Evolutionary conservation across 2,888 invertebrate species (phyloP), one percentile per base, ranked within the genome.

Genomic region (Protonemura montana): DNA sequence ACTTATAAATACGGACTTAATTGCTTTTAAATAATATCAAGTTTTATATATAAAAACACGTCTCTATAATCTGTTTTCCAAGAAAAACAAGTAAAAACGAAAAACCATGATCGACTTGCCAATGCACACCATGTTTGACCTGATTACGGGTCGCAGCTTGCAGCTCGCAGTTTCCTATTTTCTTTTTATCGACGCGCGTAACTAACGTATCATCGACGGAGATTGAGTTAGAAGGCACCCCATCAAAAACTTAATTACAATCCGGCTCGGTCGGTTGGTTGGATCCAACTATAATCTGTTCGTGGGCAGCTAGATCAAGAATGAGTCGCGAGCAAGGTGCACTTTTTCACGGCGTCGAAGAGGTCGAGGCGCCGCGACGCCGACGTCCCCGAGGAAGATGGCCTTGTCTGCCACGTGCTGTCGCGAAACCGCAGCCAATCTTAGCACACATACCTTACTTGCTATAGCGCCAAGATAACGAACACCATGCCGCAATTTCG

Each of bases 241-340:
- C 76, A 84, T 84, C 84, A 84, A 84, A 84, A 84, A 84, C 76
- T 84, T 84, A 84, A 84, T 84, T 84, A 84, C 84, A 76, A 84
- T 76, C 84, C 42, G 26, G 84, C 59, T 59, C 76, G 84, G 76
- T 6, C 76, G 76, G 84, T 10, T 84, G 35, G 84, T 10, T 84
- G 59, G 84, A 84, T 28, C 59, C 0, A 59, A 28, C 42, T 84
- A 29, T 84, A 84, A 84, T 84, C 84, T 42, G 27, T 84, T 59
- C n/a, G 27, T 76, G 84, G 27, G 76, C 21, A 82, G 30, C 82
- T 3, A 82, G 21, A 41, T 42, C 84, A 76, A 26, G 84, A n/a
- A 3, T n/a, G n/a, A n/a, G n/a, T n/a, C 1, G 21, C 59, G 59
- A 59, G 10, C 5, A 35, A 3, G 3, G 10, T 35, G 35, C 35